Conservation (phyloP, 2,797 vertebrate species). For the Diplodus puntazzo region DNA sequence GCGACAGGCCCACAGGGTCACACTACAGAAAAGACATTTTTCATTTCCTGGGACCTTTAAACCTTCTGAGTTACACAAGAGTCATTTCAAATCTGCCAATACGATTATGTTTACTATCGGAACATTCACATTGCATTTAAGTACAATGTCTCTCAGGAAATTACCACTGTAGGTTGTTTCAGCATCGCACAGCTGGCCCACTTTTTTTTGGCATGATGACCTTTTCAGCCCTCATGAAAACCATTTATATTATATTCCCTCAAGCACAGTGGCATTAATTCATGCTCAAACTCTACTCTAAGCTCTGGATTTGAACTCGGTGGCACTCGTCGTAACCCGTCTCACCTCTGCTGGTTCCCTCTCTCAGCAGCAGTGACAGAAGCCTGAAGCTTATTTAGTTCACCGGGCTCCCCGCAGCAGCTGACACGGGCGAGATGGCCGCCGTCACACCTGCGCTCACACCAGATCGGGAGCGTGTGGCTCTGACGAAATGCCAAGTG, state of each 20-base stretch:
- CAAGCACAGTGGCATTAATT: conserved; percentile 73
- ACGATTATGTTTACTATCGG: conserved; percentile 62
- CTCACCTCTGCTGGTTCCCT: conserved; percentile 56
- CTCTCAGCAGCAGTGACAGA: conserved; percentile 58
- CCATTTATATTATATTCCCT: conserved; percentile 74
- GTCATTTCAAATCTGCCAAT: conserved; percentile 63
- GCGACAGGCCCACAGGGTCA: conserved; percentile 4
- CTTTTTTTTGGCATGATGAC: conserved; percentile 67
- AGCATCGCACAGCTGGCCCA: conserved; percentile 64
- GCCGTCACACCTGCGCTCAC: conserved; percentile 41
- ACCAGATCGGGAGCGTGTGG: conserved; percentile 37
- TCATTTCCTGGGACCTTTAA: conserved; percentile 69
- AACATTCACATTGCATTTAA: conserved; percentile 58
- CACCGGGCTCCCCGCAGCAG: conserved; percentile 36
- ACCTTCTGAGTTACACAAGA: conserved; percentile 44
- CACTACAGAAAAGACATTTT: conserved; percentile 34
- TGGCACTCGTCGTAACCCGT: conserved; percentile 48
- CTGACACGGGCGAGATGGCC: conserved; percentile 13
- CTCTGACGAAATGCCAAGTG: conserved; percentile 64
- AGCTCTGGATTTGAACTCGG: conserved; percentile 66
- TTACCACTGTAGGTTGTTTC: conserved; percentile 67
- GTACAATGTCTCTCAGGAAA: conserved; percentile 68
- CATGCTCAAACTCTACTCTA: conserved; percentile 69
- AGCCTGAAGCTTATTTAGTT: conserved; percentile 62
- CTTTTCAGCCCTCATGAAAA: conserved; percentile 78